Conservation (phyloP, 2,113 vertebrate genomes). For the Gymnorhina tibicen region DNA sequence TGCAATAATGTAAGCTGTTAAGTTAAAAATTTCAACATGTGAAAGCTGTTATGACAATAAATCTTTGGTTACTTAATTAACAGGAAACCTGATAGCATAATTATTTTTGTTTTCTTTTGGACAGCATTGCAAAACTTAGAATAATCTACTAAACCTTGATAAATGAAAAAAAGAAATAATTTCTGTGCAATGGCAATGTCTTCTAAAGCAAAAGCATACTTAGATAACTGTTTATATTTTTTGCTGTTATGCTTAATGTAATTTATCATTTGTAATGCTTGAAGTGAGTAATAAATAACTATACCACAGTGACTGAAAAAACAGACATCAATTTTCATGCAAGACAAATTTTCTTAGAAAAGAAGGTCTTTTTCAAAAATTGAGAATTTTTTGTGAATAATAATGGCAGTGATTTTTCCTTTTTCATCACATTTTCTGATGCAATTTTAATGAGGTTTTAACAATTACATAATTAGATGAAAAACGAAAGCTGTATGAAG, state of each 20-base stretch:
- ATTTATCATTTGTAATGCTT: neutral
- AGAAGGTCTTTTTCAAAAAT: neutral
- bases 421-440: neutral
- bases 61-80: constrained; percentile 38
- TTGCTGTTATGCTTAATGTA: neutral
- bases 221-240: neutral
- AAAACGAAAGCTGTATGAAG: neutral
- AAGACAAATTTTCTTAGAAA: neutral
- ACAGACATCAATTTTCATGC: neutral
- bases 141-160: neutral
- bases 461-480: neutral
- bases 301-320: neutral
- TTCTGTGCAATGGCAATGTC: neutral
- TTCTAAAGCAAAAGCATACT: neutral
- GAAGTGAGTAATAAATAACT: neutral
- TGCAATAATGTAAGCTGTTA: constrained; percentile 35
- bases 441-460: neutral
- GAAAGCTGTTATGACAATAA: constrained; percentile 44
- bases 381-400: neutral
- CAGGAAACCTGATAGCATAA: neutral
- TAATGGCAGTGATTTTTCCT: neutral
- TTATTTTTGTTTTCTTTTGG: neutral
- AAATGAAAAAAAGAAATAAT: neutral
- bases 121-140: neutral
- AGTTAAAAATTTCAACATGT: constrained; percentile 8